A percentile compares a stretch with the other conserved stretches of the same genome.
phyloP scores from a whole-genome alignment of 2,113 vertebrate species.

The Dasyurus viverrinus region DNA sequence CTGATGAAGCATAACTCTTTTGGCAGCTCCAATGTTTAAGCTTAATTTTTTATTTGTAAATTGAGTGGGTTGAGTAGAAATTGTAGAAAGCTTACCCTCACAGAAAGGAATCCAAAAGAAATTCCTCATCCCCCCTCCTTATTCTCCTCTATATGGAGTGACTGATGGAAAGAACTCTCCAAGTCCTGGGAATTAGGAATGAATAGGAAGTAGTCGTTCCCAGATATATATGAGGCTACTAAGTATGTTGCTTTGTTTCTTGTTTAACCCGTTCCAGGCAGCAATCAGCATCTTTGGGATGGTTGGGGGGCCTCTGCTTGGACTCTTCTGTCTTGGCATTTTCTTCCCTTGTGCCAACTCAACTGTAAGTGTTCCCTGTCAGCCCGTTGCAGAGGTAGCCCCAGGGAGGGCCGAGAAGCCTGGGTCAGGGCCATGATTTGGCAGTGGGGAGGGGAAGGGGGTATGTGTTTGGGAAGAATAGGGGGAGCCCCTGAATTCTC shows the following conservation, averaged over 20 bases:
- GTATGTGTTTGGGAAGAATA: background rate
- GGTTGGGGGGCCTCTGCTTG: constrained; percentile 94
- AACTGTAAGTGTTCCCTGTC: constrained; percentile 84
- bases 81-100: background rate
- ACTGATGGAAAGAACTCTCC: background rate
- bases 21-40: background rate
- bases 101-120: background rate
- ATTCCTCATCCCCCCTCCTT: background rate
- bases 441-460: background rate
- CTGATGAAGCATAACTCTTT: background rate
- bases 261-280: constrained; percentile 81
- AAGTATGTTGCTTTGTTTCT: constrained; percentile 1
- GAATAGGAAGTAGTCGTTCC: background rate
- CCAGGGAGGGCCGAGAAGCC: background rate
- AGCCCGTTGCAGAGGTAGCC: fast-evolving
- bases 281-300: constrained; percentile 98
- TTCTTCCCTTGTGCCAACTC: constrained; percentile 97
- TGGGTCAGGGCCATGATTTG: background rate
- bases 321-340: constrained; percentile 95
- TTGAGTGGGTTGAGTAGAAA: background rate
- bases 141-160: background rate
- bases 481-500: background rate
- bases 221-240: background rate
- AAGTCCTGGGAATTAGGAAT: background rate
- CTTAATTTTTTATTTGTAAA: background rate